These are phyloP conservation scores for Lipophrys pholis DNA, from an alignment of 2,113 vertebrate species.

Conservation along the genomic window DNA sequence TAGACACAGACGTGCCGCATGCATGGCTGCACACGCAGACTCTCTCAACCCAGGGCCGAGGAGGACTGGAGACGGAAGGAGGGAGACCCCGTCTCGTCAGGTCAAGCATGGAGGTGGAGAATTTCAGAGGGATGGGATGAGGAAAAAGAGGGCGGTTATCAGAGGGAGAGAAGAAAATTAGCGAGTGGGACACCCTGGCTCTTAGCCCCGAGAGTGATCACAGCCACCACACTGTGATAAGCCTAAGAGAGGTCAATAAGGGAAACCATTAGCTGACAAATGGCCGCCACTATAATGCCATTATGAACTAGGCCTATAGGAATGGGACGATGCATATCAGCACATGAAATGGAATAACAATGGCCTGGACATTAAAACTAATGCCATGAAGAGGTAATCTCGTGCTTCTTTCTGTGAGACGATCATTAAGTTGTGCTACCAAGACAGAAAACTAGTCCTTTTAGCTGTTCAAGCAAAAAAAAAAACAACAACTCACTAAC, in stretches of 20 bases:
- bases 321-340: slow-evolving; percentile 45
- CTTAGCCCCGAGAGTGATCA: slow-evolving; percentile 53
- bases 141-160: slow-evolving; percentile 15
- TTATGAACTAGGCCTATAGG: slow-evolving; percentile 42
- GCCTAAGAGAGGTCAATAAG: slow-evolving; percentile 66
- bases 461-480: slow-evolving; percentile 8
- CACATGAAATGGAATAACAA: slow-evolving; percentile 49
- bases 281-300: slow-evolving; percentile 43
- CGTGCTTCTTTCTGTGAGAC: slow-evolving; percentile 34
- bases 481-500: neutral
- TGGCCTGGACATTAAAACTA: slow-evolving; percentile 43
- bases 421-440: slow-evolving; percentile 41
- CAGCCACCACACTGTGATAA: slow-evolving; percentile 57
- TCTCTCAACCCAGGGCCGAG: neutral
- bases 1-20: neutral
- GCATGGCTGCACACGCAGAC: neutral
- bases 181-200: slow-evolving; percentile 6
- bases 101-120: slow-evolving; percentile 17
- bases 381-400: slow-evolving; percentile 48
- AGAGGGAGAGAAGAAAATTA: slow-evolving; percentile 41
- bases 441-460: slow-evolving; percentile 38
- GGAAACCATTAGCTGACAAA: slow-evolving; percentile 71
- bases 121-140: slow-evolving; percentile 14
- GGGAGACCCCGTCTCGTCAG: slow-evolving; percentile 18
- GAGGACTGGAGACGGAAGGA: neutral